These are phyloP conservation scores for Drepana arcuata DNA, from an alignment of 1,140 invertebrate species.

Conservation along the genomic window DNA sequence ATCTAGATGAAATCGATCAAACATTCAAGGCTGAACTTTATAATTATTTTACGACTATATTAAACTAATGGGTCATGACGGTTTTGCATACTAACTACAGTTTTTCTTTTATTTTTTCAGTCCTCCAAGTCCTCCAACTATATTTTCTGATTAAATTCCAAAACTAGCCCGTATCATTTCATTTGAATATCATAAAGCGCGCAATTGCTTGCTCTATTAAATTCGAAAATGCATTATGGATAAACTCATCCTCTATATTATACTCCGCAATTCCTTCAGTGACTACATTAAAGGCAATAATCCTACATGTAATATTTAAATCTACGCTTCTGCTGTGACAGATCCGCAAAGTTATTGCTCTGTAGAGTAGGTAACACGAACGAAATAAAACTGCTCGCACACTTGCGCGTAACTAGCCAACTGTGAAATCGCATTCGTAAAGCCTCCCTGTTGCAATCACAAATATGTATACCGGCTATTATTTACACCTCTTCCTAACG, in stretches of 20 bases:
- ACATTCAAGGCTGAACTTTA: not conserved
- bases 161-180: too few relatives aligned
- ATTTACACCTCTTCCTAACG: slow-evolving; percentile 34
- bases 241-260: too few relatives aligned
- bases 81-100: too few relatives aligned
- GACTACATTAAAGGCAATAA: slow-evolving; percentile 19
- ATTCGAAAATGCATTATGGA: too few relatives aligned
- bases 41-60: not conserved
- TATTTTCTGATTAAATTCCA: too few relatives aligned
- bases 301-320: slow-evolving; percentile 37
- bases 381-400: slow-evolving; percentile 2
- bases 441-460: slow-evolving; percentile 31
- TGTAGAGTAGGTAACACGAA: too few relatives aligned
- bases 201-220: too few relatives aligned
- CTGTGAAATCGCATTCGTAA: slow-evolving; percentile 41
- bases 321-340: slow-evolving; percentile 22
- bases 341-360: slow-evolving; percentile 22
- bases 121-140: too few relatives aligned
- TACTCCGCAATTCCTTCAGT: too few relatives aligned
- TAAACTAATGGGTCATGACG: too few relatives aligned
- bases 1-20: not conserved
- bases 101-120: too few relatives aligned
- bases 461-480: slow-evolving; percentile 41
- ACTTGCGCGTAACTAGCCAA: slow-evolving; percentile 22
- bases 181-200: too few relatives aligned